Evolutionary conservation across 2,888 invertebrate genomes (phyloP), one percentile per base, ranked within the genome.

Genomic region (Phoronis australis): DNA sequence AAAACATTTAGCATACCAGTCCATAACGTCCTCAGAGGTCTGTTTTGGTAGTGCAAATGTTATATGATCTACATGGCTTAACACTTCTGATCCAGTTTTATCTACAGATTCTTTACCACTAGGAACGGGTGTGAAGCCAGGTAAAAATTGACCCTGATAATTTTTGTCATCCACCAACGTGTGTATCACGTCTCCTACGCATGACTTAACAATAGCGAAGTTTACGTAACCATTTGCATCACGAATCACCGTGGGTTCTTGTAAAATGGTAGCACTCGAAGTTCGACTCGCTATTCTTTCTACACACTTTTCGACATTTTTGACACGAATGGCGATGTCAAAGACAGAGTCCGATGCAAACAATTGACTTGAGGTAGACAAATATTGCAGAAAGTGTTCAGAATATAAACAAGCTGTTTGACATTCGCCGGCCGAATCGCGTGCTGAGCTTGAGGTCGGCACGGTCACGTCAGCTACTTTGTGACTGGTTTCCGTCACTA

Each of bases 161-260:
- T 61, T 47, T n/a, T 51, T 53, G 42, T 68, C 70, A 50, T 79
- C 66, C n/a, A 80, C 57, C 2, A 80, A 55, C 0, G 79, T 78
- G 53, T 80, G 80, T 18, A 76, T 62, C 4, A 79, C 71, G 60
- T 80, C 78, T 0, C 78, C 79, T 43, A 77, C 69, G 54, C 72
- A 69, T 6, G 79, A 78, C 45, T 68, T 66, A 4, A 80, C 64
- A 2, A 73, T 64, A 3, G 78, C 74, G 50, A 69, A 67, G 6
- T 61, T 62, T 3, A 79, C 66, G 1, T 53, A 47, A 4, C 79
- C 79, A 44, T 63, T 27, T 9, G 53, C 41, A 54, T 75, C 72
- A 3, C 46, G 43, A 21, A 72, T 49, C 18, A 52, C 59, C 20
- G 53, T 54, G 4, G 69, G 55, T 15, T 66, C 61, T 48, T 65